phyloP scores from a whole-genome alignment of 2,888 invertebrate genomes.

The Hyposoter didymator region DNA sequence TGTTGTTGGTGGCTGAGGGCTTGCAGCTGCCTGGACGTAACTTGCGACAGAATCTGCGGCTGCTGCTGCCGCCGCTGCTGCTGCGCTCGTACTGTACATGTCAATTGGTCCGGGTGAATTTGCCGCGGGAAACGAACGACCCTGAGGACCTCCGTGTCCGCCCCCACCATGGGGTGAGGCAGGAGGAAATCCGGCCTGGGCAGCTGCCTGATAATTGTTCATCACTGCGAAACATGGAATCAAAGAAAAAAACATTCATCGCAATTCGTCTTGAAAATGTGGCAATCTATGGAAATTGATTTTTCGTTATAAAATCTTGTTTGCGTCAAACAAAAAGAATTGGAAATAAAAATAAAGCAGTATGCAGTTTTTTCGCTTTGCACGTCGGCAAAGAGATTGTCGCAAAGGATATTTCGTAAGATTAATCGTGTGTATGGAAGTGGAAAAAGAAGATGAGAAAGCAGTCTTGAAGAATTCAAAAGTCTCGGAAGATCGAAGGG shows the following conservation, averaged over 20 bases:
- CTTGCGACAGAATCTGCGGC: conserved; percentile 91
- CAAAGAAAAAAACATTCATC: not conserved
- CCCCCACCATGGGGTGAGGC: conserved; percentile 92
- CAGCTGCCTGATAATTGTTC: conserved; percentile 97
- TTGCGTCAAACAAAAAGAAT: not conserved
- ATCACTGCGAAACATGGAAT: conserved; percentile 88
- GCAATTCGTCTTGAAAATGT: not conserved
- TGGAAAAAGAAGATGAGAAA: conserved; percentile 63
- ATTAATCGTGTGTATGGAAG: conserved; percentile 46
- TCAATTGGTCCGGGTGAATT: conserved; percentile 97
- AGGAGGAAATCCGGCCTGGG: conserved; percentile 91
- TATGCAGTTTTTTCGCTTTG: not conserved
- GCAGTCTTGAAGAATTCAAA: conserved; percentile 75
- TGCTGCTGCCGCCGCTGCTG: conserved; percentile 86
- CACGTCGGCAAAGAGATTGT: not conserved
- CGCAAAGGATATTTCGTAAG: conserved; percentile 7
- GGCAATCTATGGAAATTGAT: not conserved
- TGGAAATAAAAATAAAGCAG: not conserved
- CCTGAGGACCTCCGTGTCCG: conserved; percentile 85
- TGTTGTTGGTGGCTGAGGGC: conserved; percentile 95
- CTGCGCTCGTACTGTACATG: conserved; percentile 95
- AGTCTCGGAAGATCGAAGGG: conserved; percentile 67
- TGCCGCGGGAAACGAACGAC: conserved; percentile 94
- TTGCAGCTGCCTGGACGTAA: conserved; percentile 97
- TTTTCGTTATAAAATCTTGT: not conserved